These are phyloP conservation scores for Danaus plexippus DNA, from an alignment of 1,140 invertebrate genomes.

Conservation along the genomic window DNA sequence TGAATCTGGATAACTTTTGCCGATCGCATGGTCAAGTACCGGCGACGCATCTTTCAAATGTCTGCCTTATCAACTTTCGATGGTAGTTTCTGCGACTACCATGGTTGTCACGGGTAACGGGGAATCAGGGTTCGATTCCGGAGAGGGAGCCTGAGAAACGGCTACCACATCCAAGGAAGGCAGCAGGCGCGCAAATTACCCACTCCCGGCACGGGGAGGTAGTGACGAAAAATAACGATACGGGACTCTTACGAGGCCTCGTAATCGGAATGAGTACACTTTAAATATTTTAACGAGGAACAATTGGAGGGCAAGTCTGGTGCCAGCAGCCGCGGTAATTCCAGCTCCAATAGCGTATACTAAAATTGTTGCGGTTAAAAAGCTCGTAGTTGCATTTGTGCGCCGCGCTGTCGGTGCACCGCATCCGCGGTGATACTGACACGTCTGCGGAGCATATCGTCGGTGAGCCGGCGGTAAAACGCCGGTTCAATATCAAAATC, in stretches of 20 bases:
- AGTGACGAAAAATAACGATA: slow-evolving; percentile 93
- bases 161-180: slow-evolving; percentile 94
- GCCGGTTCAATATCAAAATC: slow-evolving; percentile 62
- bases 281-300: slow-evolving; percentile 91
- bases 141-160: slow-evolving; percentile 91
- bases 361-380: slow-evolving; percentile 88
- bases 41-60: slow-evolving; percentile 88
- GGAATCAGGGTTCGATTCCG: slow-evolving; percentile 79
- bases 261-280: slow-evolving; percentile 92
- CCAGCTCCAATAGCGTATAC: slow-evolving; percentile 93
- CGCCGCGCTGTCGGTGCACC: slow-evolving; percentile 74
- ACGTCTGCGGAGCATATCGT: slow-evolving; percentile 63
- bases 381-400: slow-evolving; percentile 82
- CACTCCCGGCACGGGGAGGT: slow-evolving; percentile 85
- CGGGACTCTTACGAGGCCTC: slow-evolving; percentile 82
- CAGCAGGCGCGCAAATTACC: slow-evolving; percentile 91
- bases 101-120: slow-evolving; percentile 86
- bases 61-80: slow-evolving; percentile 91
- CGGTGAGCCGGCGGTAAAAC: slow-evolving; percentile 54
- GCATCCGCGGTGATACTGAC: slow-evolving; percentile 71
- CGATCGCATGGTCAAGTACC: slow-evolving; percentile 82
- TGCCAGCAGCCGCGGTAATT: slow-evolving; percentile 93
- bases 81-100: slow-evolving; percentile 84
- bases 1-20: slow-evolving; percentile 88
- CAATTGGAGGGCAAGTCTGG: slow-evolving; percentile 93